These are phyloP conservation scores for Heliconius himera DNA, from an alignment of 1,140 invertebrate species.

Conservation along the genomic window DNA sequence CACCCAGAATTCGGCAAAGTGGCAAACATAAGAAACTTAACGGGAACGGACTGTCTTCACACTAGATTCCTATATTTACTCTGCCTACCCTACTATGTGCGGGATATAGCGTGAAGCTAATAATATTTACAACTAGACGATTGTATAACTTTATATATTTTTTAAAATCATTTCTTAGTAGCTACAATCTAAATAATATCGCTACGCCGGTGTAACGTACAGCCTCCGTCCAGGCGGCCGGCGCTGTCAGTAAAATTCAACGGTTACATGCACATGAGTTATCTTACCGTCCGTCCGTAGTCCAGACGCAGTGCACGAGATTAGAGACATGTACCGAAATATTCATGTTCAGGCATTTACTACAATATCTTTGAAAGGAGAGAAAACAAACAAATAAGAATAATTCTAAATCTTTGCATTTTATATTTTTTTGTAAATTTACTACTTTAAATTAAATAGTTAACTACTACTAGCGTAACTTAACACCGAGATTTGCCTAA, in stretches of 20 bases:
- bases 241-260: constrained; percentile 12
- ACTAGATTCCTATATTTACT: too few species aligned
- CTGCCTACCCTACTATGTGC: neutral
- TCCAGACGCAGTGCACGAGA: neutral
- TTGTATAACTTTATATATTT: too few species aligned
- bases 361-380: neutral
- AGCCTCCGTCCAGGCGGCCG: neutral
- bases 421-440: too few species aligned
- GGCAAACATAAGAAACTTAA: too few species aligned
- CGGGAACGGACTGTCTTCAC: too few species aligned
- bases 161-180: neutral
- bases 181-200: neutral
- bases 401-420: neutral
- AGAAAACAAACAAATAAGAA: too few species aligned
- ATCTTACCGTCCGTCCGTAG: neutral
- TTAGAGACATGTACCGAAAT: neutral
- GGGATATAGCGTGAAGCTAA: too few species aligned
- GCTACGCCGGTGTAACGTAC: neutral
- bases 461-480: too few species aligned
- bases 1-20: too few species aligned
- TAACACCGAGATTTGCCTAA: too few species aligned
- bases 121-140: too few species aligned
- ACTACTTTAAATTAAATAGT: too few species aligned
- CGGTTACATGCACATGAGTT: constrained; percentile 14
- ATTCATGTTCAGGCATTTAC: neutral